Evolutionary conservation across 2,888 invertebrate genomes (phyloP), one percentile per base, ranked within the genome.

Genomic region (Spilarctia lutea): DNA sequence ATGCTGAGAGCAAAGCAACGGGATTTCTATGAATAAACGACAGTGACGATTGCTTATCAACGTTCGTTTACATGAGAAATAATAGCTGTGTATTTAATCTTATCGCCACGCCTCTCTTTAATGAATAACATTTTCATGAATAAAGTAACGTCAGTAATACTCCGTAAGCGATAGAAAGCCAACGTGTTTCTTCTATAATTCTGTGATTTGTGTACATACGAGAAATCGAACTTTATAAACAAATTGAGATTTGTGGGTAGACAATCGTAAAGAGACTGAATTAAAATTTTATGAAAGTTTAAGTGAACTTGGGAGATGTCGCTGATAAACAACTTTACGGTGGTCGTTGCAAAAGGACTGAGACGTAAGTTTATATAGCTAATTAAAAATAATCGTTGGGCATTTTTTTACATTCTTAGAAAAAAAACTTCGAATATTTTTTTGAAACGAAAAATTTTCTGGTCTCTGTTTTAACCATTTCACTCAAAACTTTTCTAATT

Each of bases 251-350:
- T 76, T 65, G 72, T 67, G 56, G 60, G 48, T 75, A 71, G 76
- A 69, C 48, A 71, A 72, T 66, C 71, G 71, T 52, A 72, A 80
- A 79, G 71, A 72, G 71, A 70, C 75, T 78, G 76, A 65, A 69
- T 73, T 74, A 39, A 42, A 65, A 0, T 68, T 75, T 77, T 84
- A 81, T 83, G 83, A 82, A 82, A 80, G 74, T 67, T 80, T 69
- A 20, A 33, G 71, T 80, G 85, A 71, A 78, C 68, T 80, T 76
- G 73, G 73, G 75, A 77, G 70, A 95, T 95, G 94, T 95, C 95
- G 78, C 91, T 94, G 84, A 81, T 95, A 52, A 95, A 94, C 81
- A 95, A 95, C 78, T 95, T 95, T 77, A 92, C 92, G 42, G 94
- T 94, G 77, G 91, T 92, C 10, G 89, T 95, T 69, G 93, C 93